phyloP scores from a whole-genome alignment of 2,113 vertebrate genomes.

The western clawed frog (Xenopus tropicalis) region DNA sequence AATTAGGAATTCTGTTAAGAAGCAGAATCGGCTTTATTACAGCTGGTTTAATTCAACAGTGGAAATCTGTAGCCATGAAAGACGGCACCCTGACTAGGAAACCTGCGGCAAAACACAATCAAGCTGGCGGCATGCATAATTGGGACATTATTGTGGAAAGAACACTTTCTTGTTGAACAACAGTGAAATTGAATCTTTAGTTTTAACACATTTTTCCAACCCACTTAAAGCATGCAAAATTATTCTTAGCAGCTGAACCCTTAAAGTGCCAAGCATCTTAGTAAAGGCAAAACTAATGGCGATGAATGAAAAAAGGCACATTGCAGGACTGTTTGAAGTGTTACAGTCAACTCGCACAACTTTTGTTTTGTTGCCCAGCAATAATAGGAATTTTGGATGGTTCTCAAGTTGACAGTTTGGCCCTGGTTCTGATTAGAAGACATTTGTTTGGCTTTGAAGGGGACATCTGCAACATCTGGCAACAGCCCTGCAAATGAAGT shows the following conservation, averaged over 20 bases:
- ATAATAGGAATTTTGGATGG: slow-evolving; percentile 43
- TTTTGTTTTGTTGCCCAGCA: slow-evolving; percentile 41
- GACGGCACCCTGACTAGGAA: slow-evolving; percentile 32
- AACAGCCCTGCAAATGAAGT: slow-evolving; percentile 9
- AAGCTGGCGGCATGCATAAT: slow-evolving; percentile 1
- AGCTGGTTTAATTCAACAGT: slow-evolving; percentile 46
- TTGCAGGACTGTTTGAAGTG: slow-evolving; percentile 41
- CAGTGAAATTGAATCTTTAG: slow-evolving; percentile 38
- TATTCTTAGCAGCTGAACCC: slow-evolving; percentile 59
- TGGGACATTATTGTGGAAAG: slow-evolving; percentile 25
- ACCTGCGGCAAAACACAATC: slow-evolving; percentile 43
- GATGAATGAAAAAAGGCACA: slow-evolving; percentile 22
- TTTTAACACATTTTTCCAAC: slow-evolving; percentile 39
- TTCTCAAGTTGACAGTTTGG: slow-evolving; percentile 34
- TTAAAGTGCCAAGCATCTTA: slow-evolving; percentile 43
- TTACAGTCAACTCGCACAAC: slow-evolving; percentile 30
- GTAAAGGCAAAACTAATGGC: slow-evolving; percentile 41
- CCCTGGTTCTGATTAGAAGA: slow-evolving; percentile 11
- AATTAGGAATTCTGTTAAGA: slow-evolving; percentile 32
- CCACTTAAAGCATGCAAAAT: slow-evolving; percentile 43
- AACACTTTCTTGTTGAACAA: slow-evolving; percentile 22
- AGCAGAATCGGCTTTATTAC: neutral
- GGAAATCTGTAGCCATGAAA: slow-evolving; percentile 41
- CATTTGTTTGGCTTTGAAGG: slow-evolving; percentile 20
- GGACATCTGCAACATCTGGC: slow-evolving; percentile 22